These are phyloP conservation scores for Cephalopterus ornatus DNA, from an alignment of 2,113 vertebrate genomes.

Conservation along the genomic window DNA sequence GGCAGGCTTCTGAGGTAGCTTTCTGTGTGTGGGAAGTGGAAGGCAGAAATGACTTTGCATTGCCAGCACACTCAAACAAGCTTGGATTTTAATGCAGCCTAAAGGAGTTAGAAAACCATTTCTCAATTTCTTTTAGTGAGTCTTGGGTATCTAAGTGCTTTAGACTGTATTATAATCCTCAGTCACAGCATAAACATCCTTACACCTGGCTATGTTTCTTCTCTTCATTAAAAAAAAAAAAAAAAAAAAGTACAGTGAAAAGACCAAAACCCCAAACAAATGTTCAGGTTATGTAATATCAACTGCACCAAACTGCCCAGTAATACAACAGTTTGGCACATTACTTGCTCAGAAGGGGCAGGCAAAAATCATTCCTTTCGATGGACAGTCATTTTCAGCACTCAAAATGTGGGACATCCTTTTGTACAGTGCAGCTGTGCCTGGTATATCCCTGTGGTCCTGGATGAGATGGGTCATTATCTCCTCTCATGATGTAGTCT, in stretches of 20 bases:
- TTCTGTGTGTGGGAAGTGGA: not conserved
- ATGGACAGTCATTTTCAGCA: rapidly evolving
- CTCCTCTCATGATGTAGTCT: not conserved
- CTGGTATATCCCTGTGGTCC: not conserved
- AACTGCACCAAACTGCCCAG: not conserved
- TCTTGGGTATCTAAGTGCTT: not conserved
- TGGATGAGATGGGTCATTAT: not conserved
- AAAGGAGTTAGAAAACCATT: not conserved
- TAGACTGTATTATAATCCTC: not conserved
- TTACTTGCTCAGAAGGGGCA: not conserved
- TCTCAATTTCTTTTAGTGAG: not conserved
- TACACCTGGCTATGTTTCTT: not conserved
- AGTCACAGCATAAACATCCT: not conserved
- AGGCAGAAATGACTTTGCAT: not conserved
- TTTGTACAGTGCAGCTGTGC: not conserved
- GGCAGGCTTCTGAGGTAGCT: not conserved
- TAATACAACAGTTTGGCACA: rapidly evolving
- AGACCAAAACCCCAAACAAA: not conserved
- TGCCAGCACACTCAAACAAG: not conserved
- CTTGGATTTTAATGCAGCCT: not conserved
- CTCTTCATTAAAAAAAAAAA: not conserved
- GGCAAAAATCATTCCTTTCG: not conserved
- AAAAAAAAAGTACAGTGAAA: not conserved
- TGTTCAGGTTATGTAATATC: not conserved
- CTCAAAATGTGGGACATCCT: not conserved